Evolutionary conservation across 2,888 invertebrate genomes (phyloP).

Genomic region (Keiferia lycopersicella): DNA sequence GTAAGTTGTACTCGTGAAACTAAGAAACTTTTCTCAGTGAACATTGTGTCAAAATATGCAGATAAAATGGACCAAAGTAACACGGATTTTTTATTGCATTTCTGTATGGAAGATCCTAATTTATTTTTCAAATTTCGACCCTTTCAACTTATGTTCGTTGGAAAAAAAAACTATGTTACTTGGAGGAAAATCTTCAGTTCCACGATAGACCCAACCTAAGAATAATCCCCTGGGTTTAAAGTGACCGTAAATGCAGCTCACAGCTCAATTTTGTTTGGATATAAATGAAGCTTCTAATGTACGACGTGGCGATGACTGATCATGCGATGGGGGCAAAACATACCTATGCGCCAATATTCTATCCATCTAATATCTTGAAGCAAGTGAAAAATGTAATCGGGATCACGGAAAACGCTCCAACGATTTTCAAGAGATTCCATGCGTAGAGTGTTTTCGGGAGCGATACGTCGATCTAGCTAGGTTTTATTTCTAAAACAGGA

Average conservation of each 20-base stretch:
- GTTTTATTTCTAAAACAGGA: too few relatives aligned
- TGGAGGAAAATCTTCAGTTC: neutral
- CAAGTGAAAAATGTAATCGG: too few relatives aligned
- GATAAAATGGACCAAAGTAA: too few relatives aligned
- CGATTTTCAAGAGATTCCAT: too few relatives aligned
- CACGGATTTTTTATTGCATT: too few relatives aligned
- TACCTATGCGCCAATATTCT: conserved; percentile 50
- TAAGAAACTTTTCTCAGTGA: neutral
- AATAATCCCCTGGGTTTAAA: too few relatives aligned
- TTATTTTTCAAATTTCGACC: conserved; percentile 5
- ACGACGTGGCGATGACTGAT: conserved; percentile 16
- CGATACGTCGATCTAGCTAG: too few relatives aligned
- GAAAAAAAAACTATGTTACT: conserved; percentile 9
- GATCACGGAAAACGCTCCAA: too few relatives aligned
- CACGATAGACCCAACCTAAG: neutral
- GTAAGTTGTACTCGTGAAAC: neutral
- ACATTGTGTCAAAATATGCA: conserved; percentile 3
- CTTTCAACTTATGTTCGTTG: too few relatives aligned
- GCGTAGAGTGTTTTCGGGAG: too few relatives aligned
- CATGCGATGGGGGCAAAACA: conserved; percentile 48
- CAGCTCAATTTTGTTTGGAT: neutral
- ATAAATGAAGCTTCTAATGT: conserved; percentile 6
- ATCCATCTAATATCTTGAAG: too few relatives aligned
- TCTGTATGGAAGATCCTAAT: too few relatives aligned
- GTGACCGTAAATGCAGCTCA: neutral